These are phyloP conservation scores for Leptinotarsa tumamoca DNA, from an alignment of 2,888 invertebrate species.

Conservation along the genomic window DNA sequence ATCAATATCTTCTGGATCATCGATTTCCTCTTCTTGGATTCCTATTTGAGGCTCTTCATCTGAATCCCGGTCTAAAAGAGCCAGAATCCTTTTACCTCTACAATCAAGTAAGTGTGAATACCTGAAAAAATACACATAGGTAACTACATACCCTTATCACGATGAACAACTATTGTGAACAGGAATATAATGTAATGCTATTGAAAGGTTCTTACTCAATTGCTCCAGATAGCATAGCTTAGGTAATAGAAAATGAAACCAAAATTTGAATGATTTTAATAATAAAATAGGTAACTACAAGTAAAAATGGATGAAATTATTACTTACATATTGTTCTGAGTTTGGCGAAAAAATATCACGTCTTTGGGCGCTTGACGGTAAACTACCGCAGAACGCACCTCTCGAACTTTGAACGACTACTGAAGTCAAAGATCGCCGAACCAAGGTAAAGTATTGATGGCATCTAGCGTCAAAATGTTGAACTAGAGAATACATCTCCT, in stretches of 20 bases:
- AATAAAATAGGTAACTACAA: constrained; percentile 5
- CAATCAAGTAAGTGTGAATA: constrained; percentile 10
- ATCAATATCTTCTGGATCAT: constrained; percentile 7
- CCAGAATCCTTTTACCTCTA: constrained; percentile 1
- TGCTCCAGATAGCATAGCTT: background rate
- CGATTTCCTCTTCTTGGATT: background rate
- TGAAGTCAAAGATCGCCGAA: background rate
- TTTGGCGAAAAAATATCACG: constrained; percentile 3
- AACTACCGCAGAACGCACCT: background rate
- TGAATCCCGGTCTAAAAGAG: constrained; percentile 7
- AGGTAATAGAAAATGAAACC: constrained; percentile 6
- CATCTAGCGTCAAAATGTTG: background rate
- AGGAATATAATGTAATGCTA: background rate
- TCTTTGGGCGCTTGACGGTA: constrained; percentile 5
- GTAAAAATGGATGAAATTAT: constrained; percentile 7
- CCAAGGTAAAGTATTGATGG: background rate
- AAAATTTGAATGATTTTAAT: constrained; percentile 4
- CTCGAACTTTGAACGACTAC: constrained; percentile 1
- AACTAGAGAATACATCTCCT: background rate
- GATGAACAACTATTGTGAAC: constrained; percentile 3
- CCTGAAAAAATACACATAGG: constrained; percentile 4
- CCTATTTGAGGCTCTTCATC: background rate
- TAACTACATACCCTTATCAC: constrained; percentile 5
- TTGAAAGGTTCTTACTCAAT: constrained; percentile 5
- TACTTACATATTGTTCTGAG: constrained; percentile 5